A percentile compares a stretch with the other conserved stretches of the same genome.
phyloP scores from a whole-genome alignment of 92 coral and sea anemone genomes.

The Porites rus region DNA sequence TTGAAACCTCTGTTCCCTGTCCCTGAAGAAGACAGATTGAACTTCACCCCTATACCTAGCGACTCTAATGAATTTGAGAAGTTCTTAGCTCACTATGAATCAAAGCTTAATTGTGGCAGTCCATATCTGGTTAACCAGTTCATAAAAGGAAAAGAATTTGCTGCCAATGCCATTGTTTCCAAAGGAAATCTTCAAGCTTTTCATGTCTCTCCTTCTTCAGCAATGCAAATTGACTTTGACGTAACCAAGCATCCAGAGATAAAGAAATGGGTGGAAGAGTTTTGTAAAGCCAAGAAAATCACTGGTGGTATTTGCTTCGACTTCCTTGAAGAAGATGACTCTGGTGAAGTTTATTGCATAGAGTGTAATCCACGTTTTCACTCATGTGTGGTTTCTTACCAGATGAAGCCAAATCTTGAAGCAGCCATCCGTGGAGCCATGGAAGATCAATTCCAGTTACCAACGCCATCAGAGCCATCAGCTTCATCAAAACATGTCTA shows the following conservation, averaged over 20 bases:
- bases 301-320: conserved; percentile 57
- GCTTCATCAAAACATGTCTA: conserved; percentile 20
- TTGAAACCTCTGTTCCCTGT: conserved; percentile 33
- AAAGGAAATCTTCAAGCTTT: conserved; percentile 52
- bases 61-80: conserved; percentile 42
- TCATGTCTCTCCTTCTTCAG: conserved; percentile 48
- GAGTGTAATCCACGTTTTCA: conserved; percentile 75
- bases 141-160: conserved; percentile 51
- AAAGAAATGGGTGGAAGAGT: conserved; percentile 47
- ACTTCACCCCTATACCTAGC: conserved; percentile 57
- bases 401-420: conserved; percentile 49
- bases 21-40: conserved; percentile 26
- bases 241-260: conserved; percentile 34
- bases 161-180: conserved; percentile 48
- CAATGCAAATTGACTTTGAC: conserved; percentile 58
- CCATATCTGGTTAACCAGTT: conserved; percentile 56
- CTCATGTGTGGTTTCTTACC: conserved; percentile 41
- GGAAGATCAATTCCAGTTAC: conserved; percentile 35
- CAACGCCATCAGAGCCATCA: conserved; percentile 35
- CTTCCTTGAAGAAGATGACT: conserved; percentile 51
- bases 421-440: conserved; percentile 53
- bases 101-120: conserved; percentile 17
- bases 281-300: conserved; percentile 61
- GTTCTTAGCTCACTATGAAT: conserved; percentile 25
- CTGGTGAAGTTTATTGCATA: conserved; percentile 60